Evolutionary conservation across 1,140 invertebrate genomes (phyloP).

Genomic region (Temnothorax curvispinosus): DNA sequence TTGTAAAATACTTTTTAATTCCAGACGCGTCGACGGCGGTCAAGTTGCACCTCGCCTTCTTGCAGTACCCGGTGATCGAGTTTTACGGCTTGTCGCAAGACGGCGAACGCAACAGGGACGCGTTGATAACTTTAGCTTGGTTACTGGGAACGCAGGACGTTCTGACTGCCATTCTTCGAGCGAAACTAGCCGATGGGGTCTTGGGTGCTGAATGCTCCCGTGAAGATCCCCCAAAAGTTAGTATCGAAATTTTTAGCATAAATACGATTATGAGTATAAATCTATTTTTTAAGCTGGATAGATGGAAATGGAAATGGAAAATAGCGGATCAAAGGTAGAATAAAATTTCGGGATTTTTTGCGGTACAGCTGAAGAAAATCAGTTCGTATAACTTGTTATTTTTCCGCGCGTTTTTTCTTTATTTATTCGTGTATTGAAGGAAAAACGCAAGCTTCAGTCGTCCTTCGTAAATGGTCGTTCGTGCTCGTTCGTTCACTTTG

Average conservation of each 20-base stretch:
- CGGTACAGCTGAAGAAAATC: too few species aligned
- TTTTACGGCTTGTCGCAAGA: constrained; percentile 72
- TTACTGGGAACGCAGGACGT: constrained; percentile 73
- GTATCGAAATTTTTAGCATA: background rate
- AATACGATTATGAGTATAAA: too few species aligned
- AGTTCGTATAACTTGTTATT: too few species aligned
- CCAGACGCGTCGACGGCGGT: constrained; percentile 71
- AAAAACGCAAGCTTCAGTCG: too few species aligned
- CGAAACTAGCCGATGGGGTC: constrained; percentile 67
- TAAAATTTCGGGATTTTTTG: too few species aligned
- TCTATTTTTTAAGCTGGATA: too few species aligned
- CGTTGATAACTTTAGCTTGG: constrained; percentile 79
- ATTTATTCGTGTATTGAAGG: too few species aligned
- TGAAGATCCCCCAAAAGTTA: background rate
- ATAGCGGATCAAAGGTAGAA: too few species aligned
- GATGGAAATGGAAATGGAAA: too few species aligned
- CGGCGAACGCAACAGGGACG: constrained; percentile 62
- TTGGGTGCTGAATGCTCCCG: constrained; percentile 69
- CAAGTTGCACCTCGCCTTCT: constrained; percentile 78
- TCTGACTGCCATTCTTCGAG: constrained; percentile 61
- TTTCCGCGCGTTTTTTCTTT: too few species aligned
- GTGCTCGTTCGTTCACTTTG: too few species aligned
- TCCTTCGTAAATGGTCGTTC: too few species aligned
- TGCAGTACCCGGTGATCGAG: constrained; percentile 76
- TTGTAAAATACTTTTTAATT: constrained; percentile 42